Evolutionary conservation across 2,113 vertebrate genomes (phyloP), one percentile per base, ranked within the genome.

Genomic region (Melanerpes formicivorus): DNA sequence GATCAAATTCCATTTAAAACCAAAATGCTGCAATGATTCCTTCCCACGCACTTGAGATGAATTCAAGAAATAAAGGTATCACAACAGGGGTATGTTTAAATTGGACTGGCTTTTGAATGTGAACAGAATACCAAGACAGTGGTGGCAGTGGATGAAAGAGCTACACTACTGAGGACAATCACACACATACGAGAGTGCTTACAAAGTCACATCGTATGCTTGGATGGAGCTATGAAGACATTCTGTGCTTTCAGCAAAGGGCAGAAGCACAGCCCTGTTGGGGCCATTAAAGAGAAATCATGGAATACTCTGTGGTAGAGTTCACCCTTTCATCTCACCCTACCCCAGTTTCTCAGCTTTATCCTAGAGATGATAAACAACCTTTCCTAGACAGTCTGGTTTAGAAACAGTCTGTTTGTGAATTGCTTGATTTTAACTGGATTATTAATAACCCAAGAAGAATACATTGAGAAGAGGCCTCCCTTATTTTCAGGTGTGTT

Each of bases 41-140:
- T 90, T 89, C 90, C 79, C 76, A 90, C 84, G 65, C 69, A 70
- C 65, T 90, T 78, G 78, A 89, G 69, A 94, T 78, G 46, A 90
- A 82, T 90, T 87, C 7, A 21, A 90, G 76, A 88, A 93, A 91
- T 80, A 96, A 80, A 94, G 69, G 65, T 94, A 87, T 75, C 93
- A 83, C 79, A 92, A 87, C 85, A 88, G 62, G 71, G 69, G 65
- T 85, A 59, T 69, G 32, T 91, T 91, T 86, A 94, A 91, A 94
- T 83, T 88, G 82, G 73, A 55, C 40, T 88, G 55, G 19, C 29
- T 91, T 92, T 81, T 78, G 65, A 80, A 87, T 88, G 62, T 50
- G 54, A 80, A 80, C 65, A 59, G 87, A 95, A 91, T 87, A 90
- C 14, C 34, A 77, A 92, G 82, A 10, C 54, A 37, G 80, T 27